Base-by-base conservation (phyloP, 2,113 vertebrate species). In the Ammodytes dubius region DNA sequence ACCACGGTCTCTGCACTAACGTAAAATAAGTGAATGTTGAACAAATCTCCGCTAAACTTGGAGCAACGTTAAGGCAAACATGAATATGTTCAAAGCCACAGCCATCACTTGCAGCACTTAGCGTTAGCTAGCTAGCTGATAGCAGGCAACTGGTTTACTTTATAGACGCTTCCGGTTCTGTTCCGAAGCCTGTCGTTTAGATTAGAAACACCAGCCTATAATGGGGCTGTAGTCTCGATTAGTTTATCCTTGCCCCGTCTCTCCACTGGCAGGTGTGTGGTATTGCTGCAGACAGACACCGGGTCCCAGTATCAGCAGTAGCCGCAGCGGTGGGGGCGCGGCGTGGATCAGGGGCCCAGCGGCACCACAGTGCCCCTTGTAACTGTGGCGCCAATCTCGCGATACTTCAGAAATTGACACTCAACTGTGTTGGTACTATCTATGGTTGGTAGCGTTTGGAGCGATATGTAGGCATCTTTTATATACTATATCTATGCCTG, bases 41-140 rank as follows among this genome's bases (percentile, higher is more conserved):
- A 63, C 13, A 0, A 2, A 27, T 7, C 2, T 17, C 27, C 3
- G 11, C 2, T 6, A 7, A 43, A 70, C 58, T 80, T 78, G 7
- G 79, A 78, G 60, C 74, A 81, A 71, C 66, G 27, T 15, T 67
- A 58, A 4, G 52, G 63, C 11, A 69, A 50, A 74, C 59, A 40
- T 27, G 6, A 71, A 58, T 8, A 64, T 78, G n/a, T 64, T 63
- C 42, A 74, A 65, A 71, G 40, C 59, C 14, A 75, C 37, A 67
- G 72, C 56, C 82, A 87, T 72, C 63, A 60, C 53, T 39, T 54
- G 52, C 35, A 50, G 54, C 53, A 42, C 42, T 14, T 39, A 49
- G 58, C 60, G 67, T 73, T 69, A 83, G 68, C 66, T 47, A 45
- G 52, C 10, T 50, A 74, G 70, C 42, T 13, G n/a, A 71, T 0